Conservation (phyloP, 2,797 vertebrate genomes). For the Spondyliosoma cantharus region DNA sequence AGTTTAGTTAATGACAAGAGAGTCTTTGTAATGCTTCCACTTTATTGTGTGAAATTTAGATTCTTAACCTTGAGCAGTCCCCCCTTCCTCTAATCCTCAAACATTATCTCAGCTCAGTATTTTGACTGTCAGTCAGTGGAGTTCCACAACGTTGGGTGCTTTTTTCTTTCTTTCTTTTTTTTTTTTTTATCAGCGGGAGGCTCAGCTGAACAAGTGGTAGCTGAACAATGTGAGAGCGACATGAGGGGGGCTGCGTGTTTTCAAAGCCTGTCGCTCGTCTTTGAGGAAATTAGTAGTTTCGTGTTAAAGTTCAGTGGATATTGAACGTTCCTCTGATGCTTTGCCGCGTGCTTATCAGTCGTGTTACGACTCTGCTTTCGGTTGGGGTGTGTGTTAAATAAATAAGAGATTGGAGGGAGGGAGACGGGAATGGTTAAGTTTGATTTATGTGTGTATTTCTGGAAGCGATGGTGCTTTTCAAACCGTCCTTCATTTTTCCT, state of each 20-base stretch:
- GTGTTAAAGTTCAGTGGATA: conserved; percentile 55
- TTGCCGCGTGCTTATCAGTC: conserved; percentile 50
- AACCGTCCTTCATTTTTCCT: conserved; percentile 10
- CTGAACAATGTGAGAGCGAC: conserved; percentile 50
- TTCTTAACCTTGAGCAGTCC: conserved; percentile 64
- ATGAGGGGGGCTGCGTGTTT: conserved; percentile 30
- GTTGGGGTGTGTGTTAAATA: conserved; percentile 37
- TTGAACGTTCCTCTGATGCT: conserved; percentile 31
- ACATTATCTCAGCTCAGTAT: conserved; percentile 58
- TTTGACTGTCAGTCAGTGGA: conserved; percentile 49
- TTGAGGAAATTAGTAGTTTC: conserved; percentile 57
- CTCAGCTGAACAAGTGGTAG: conserved; percentile 51
- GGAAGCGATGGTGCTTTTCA: conserved; percentile 12
- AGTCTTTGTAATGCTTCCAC: conserved; percentile 46
- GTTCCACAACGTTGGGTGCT: conserved; percentile 32
- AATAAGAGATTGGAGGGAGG: conserved; percentile 17
- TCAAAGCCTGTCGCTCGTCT: conserved; percentile 50
- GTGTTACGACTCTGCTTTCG: conserved; percentile 22
- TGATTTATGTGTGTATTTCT: conserved; percentile 48
- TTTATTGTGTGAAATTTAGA: conserved; percentile 55
- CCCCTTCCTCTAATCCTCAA: conserved; percentile 50
- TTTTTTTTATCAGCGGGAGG: conserved; percentile 40
- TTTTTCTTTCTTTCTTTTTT: conserved; percentile 46
- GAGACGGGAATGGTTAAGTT: conserved; percentile 14
- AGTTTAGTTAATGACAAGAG: conserved; percentile 56